Base-by-base conservation (phyloP, 2,113 vertebrate species). In the Podarcis cretensis region DNA sequence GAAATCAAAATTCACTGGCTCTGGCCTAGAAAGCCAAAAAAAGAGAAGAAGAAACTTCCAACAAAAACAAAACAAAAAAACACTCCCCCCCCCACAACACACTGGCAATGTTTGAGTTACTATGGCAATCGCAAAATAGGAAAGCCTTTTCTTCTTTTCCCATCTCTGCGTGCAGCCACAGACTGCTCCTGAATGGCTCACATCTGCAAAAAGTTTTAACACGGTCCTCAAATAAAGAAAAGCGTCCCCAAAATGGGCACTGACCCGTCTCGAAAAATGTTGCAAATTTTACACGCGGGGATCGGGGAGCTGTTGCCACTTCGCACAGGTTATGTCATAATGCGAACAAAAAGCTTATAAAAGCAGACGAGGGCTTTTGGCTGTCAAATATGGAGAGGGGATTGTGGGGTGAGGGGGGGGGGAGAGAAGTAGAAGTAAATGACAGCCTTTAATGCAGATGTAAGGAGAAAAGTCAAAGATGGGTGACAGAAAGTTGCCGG, bases 201-300 rank as follows among this genome's bases (percentile, higher is more conserved):
- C 98, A 99, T 99, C 98, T 99, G 98, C 98, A 99, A 97, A 98
- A 98, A 98, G 97, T 97, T 98, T 98, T 98, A 98, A 96, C 97
- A 98, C 97, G 97, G 97, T 98, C 97, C 97, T 98, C 97, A 98
- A 95, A 97, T 97, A 96, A 98, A 98, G 97, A 97, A 98, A 98
- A 97, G 98, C 97, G 96, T 96, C 97, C 96, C 96, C 85, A 97
- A 98, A 98, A 98, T 99, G 99, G 97, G 98, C 98, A 99, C 96
- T 99, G 98, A 99, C 98, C 98, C 98, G 98, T 99, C 98, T 98
- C 97, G 97, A 98, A 97, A 98, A 98, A 98, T 97, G 97, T 97
- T 98, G 98, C 97, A 98, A 98, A 98, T 98, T 98, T 98, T 98
- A 98, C 97, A 98, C 96, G 97, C 97, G 95, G 97, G 97, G 97